Evolutionary conservation across 2,113 vertebrate genomes (phyloP).

Genomic region (Brachionichthys hirsutus): DNA sequence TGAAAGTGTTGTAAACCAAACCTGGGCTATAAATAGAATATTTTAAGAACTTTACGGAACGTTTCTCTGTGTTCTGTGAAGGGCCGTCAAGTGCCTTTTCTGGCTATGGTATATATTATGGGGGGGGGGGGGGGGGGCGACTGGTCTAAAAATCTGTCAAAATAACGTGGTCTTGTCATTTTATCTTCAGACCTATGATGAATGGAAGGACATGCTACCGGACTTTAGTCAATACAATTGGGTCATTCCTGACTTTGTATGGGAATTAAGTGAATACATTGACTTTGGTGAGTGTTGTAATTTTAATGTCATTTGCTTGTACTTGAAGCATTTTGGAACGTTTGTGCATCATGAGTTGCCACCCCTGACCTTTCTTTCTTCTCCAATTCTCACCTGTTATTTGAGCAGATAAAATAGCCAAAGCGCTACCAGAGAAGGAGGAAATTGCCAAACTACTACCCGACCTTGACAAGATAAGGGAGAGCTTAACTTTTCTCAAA

Average conservation of each 20-base stretch:
- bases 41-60: background rate
- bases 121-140: no score
- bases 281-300: constrained; percentile 87
- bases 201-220: constrained; percentile 97
- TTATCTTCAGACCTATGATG: constrained; percentile 88
- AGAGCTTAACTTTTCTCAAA: constrained; percentile 89
- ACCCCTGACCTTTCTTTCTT: background rate
- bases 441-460: constrained; percentile 91
- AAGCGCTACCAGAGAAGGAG: constrained; percentile 88
- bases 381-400: constrained; percentile 6
- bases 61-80: background rate
- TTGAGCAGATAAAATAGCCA: constrained; percentile 85
- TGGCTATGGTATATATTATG: background rate
- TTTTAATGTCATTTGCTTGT: background rate
- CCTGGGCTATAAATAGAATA: no score
- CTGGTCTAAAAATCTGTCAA: no score
- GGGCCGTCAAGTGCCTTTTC: background rate
- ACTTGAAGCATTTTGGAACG: background rate
- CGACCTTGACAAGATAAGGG: constrained; percentile 91
- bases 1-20: no score
- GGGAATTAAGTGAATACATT: constrained; percentile 93
- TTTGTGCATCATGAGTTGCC: no score
- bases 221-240: constrained; percentile 97
- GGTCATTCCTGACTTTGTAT: constrained; percentile 95
- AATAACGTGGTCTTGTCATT: constrained; percentile 2